Evolutionary conservation across 2,888 invertebrate species (phyloP).

Genomic region (Sinhomidia bicolor): DNA sequence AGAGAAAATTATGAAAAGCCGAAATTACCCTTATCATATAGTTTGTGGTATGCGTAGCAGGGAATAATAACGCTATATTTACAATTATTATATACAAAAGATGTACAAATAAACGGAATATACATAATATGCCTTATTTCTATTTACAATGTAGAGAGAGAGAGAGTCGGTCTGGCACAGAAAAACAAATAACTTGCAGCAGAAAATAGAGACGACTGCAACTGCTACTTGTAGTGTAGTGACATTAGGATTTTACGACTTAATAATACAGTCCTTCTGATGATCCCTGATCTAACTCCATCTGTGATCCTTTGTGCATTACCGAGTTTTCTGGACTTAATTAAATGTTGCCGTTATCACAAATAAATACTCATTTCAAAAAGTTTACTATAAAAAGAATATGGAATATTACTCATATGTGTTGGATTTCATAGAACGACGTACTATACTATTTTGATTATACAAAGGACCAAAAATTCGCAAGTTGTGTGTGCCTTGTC

Average conservation of each 20-base stretch:
- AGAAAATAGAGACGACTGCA: neutral
- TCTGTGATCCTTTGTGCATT: neutral
- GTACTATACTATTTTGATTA: no score
- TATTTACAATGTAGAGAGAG: neutral
- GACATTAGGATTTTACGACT: neutral
- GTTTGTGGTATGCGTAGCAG: no score
- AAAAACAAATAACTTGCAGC: neutral
- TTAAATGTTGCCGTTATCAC: neutral
- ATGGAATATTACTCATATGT: no score
- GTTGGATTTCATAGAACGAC: no score
- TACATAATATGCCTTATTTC: neutral
- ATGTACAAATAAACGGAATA: neutral
- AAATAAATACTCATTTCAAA: neutral
- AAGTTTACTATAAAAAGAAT: neutral
- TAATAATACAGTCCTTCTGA: neutral
- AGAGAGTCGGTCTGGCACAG: neutral
- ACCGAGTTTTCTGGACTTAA: neutral
- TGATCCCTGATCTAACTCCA: conserved; percentile 3
- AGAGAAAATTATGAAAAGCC: conserved; percentile 10
- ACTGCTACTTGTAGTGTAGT: neutral
- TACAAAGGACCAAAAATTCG: neutral
- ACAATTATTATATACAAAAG: no score
- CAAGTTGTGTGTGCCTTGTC: neutral
- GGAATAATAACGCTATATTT: no score
- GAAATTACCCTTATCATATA: neutral